Evolutionary conservation across 2,888 invertebrate genomes (phyloP).

Genomic region (Philopedon plagiatum): DNA sequence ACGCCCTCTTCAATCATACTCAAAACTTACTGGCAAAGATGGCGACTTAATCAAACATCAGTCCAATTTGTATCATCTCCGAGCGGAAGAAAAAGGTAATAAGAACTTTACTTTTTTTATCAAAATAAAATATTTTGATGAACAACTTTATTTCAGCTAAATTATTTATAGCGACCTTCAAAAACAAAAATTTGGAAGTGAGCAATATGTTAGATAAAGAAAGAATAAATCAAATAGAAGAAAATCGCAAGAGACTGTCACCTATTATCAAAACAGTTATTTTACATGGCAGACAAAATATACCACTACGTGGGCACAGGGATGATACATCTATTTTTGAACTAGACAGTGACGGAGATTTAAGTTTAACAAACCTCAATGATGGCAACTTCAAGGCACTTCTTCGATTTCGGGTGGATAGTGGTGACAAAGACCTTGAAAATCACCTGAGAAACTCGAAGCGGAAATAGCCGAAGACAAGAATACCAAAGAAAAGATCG

Average conservation of each 20-base stretch:
- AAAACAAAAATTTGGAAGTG: constrained; percentile 22
- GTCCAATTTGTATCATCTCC: neutral
- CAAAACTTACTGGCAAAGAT: neutral
- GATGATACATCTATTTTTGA: no score
- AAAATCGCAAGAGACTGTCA: neutral
- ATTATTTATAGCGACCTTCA: constrained; percentile 2
- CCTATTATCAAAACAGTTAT: constrained; percentile 24
- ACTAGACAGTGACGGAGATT: no score
- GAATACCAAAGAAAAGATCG: no score
- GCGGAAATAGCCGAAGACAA: no score
- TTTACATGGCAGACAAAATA: constrained; percentile 17
- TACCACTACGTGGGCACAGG: constrained; percentile 15
- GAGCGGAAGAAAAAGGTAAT: neutral
- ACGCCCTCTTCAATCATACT: neutral
- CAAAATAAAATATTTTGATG: no score
- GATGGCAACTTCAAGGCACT: no score
- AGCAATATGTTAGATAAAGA: constrained; percentile 16
- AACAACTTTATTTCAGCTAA: constrained; percentile 22
- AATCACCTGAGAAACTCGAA: no score
- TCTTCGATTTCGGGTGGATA: no score
- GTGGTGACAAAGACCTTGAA: no score
- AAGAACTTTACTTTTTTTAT: no score
- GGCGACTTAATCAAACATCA: neutral
- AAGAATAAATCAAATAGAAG: constrained; percentile 20
- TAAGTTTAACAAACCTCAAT: no score